Conservation (phyloP, 1,140 invertebrate species). For the Andrena cerasifolii region DNA sequence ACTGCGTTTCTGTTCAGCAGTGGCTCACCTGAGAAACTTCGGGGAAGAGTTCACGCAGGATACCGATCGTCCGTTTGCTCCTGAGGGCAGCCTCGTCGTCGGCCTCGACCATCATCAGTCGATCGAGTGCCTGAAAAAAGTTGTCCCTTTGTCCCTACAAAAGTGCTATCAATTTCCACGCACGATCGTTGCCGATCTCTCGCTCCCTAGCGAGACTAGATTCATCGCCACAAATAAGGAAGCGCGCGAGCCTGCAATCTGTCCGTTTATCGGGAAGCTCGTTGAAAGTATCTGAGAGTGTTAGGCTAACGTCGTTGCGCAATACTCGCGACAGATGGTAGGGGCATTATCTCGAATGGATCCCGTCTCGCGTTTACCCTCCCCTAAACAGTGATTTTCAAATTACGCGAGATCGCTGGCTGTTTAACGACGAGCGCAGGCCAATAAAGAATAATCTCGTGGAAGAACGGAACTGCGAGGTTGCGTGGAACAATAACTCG, state of each 20-base stretch:
- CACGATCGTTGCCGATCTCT: too few species aligned
- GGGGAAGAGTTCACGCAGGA: slow-evolving; percentile 89
- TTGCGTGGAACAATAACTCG: background rate
- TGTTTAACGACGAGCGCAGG: background rate
- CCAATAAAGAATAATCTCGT: background rate
- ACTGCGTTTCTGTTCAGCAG: slow-evolving; percentile 25
- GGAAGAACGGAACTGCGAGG: background rate
- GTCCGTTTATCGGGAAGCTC: background rate
- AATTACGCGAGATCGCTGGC: background rate
- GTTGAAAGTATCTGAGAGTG: slow-evolving; percentile 3
- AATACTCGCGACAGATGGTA: slow-evolving; percentile 13
- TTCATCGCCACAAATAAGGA: slow-evolving; percentile 25
- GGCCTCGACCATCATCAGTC: slow-evolving; percentile 81
- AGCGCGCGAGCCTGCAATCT: slow-evolving; percentile 12
- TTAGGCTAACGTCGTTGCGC: slow-evolving; percentile 45
- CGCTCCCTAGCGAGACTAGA: background rate
- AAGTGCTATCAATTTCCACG: background rate
- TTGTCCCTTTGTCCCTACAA: slow-evolving; percentile 48
- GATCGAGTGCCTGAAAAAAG: slow-evolving; percentile 82
- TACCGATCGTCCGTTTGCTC: slow-evolving; percentile 89
- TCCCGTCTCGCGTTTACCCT: background rate
- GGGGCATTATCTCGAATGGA: slow-evolving; percentile 18
- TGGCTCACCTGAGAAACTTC: slow-evolving; percentile 87
- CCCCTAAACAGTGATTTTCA: background rate
- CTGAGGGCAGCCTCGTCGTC: slow-evolving; percentile 84